A percentile compares a stretch with the other conserved stretches of the same genome.
These are phyloP conservation scores for Macquaria ambigua DNA, from an alignment of 2,113 vertebrate genomes.

Conservation along the genomic window DNA sequence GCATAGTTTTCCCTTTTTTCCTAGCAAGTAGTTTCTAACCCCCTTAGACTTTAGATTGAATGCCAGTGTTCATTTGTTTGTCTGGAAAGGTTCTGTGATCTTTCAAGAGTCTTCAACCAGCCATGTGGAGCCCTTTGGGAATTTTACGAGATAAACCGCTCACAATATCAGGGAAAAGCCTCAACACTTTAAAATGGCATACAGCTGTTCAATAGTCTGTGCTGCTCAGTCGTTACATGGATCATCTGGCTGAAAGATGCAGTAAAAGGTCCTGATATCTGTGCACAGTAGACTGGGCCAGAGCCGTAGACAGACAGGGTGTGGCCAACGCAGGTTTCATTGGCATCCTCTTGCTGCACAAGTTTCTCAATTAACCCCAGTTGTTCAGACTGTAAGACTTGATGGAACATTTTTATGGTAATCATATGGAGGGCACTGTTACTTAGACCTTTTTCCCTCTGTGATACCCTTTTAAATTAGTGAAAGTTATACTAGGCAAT, in stretches of 20 bases:
- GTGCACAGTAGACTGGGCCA: neutral
- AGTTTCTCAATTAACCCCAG: constrained; percentile 27
- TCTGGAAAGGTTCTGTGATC: constrained; percentile 50
- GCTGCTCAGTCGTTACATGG: constrained; percentile 9
- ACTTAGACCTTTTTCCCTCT: neutral
- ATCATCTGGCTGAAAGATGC: constrained; percentile 78
- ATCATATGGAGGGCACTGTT: neutral
- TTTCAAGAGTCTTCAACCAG: constrained; percentile 21
- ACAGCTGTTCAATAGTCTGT: constrained; percentile 57
- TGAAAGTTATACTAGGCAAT: constrained; percentile 29
- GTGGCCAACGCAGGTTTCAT: constrained; percentile 40
- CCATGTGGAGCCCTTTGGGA: constrained; percentile 45
- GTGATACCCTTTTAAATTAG: constrained; percentile 12
- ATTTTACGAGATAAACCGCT: constrained; percentile 66
- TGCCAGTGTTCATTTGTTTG: constrained; percentile 11
- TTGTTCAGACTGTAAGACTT: constrained; percentile 36
- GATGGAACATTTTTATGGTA: constrained; percentile 22
- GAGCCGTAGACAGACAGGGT: constrained; percentile 30
- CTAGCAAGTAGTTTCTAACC: neutral
- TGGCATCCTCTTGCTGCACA: constrained; percentile 22
- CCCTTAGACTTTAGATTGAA: constrained; percentile 10
- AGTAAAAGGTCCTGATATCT: constrained; percentile 13
- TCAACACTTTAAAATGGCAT: constrained; percentile 51
- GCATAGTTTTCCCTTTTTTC: neutral
- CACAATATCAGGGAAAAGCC: constrained; percentile 37